A percentile compares a stretch with the other conserved stretches of the same genome.
Conservation (phyloP, 2,113 vertebrate genomes). For the Grammomys surdaster region DNA sequence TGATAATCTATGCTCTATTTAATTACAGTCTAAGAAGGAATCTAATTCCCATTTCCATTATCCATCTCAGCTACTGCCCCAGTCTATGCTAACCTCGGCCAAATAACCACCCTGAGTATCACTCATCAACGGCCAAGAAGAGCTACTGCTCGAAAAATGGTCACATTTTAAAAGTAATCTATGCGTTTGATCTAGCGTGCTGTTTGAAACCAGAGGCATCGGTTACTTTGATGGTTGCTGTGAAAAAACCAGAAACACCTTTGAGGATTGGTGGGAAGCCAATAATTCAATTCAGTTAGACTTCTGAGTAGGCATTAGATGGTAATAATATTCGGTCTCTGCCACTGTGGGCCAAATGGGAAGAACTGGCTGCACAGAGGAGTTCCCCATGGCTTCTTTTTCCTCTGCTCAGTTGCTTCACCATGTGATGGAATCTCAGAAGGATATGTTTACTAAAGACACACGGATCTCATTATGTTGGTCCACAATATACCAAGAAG, state of each 20-base stretch:
- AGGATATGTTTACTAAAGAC: background rate
- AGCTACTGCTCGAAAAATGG: background rate
- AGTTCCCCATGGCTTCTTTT: background rate
- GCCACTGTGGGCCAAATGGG: background rate
- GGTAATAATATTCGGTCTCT: conserved; percentile 5
- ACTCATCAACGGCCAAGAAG: background rate
- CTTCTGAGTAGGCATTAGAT: background rate
- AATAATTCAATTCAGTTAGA: conserved; percentile 23
- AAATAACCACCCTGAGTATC: background rate
- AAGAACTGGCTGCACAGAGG: background rate
- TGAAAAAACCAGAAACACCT: conserved; percentile 14
- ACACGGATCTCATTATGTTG: background rate
- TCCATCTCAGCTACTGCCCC: background rate
- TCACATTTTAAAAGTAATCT: conserved; percentile 45
- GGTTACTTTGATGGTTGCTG: conserved; percentile 2
- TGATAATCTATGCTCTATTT: background rate
- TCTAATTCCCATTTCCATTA: conserved; percentile 4
- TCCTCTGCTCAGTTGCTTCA: background rate
- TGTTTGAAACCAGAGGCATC: conserved; percentile 47
- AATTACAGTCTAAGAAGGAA: background rate
- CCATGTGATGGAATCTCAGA: background rate
- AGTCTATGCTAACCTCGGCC: background rate
- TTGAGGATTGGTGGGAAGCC: background rate
- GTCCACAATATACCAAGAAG: background rate
- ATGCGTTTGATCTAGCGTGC: conserved; percentile 21